These are phyloP conservation scores for Hydrozoanthus gracilis DNA, from an alignment of 92 coral and sea anemone species.

Conservation along the genomic window DNA sequence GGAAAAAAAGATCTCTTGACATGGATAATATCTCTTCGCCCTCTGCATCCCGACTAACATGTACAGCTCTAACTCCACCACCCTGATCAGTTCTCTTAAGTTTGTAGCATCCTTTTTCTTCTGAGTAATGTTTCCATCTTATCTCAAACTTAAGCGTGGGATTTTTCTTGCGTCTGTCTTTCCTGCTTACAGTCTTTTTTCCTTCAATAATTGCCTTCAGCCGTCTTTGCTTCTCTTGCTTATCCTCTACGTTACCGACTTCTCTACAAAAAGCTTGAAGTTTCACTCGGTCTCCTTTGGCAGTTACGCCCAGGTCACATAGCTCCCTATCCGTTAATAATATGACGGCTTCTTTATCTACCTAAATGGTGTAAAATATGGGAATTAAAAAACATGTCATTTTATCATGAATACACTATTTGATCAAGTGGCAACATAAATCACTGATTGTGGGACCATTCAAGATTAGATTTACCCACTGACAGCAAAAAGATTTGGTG, in stretches of 20 bases:
- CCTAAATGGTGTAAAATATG: constrained; percentile 7
- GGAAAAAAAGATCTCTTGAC: constrained; percentile 50
- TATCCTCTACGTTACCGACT: constrained; percentile 2
- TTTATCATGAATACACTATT: neutral
- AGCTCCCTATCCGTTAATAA: constrained; percentile 42
- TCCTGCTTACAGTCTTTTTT: constrained; percentile 10
- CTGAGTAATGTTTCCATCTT: constrained; percentile 49
- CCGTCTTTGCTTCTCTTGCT: neutral
- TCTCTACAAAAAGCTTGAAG: constrained; percentile 41
- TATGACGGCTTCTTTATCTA: constrained; percentile 40
- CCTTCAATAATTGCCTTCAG: constrained; percentile 23
- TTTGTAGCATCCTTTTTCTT: constrained; percentile 37
- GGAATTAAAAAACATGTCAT: neutral
- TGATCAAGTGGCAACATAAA: neutral
- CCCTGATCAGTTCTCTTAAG: constrained; percentile 18
- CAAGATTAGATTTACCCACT: neutral
- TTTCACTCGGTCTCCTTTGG: constrained; percentile 57
- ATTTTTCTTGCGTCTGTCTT: constrained; percentile 27
- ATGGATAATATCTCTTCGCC: constrained; percentile 36
- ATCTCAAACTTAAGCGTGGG: constrained; percentile 37
- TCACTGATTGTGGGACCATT: neutral
- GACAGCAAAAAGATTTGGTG: neutral
- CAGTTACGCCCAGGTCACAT: constrained; percentile 39
- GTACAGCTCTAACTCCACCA: constrained; percentile 8
- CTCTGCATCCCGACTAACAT: constrained; percentile 39